Percentiles rank a stretch among this genome's conserved stretches.
phyloP scores from a whole-genome alignment of 2,113 vertebrate genomes.

The Cyanistes caeruleus region DNA sequence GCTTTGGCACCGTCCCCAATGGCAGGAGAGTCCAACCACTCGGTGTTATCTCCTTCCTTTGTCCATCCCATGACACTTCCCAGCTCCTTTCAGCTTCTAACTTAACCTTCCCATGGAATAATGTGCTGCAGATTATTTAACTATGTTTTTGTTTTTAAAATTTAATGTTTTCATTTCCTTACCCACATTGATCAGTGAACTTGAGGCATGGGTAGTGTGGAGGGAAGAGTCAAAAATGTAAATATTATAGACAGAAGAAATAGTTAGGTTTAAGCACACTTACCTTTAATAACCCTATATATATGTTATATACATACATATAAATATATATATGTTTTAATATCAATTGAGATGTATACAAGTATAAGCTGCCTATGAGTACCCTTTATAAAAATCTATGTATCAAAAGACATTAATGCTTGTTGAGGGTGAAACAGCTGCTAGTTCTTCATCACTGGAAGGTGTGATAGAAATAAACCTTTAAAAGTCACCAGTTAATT shows the following conservation, averaged over 20 bases:
- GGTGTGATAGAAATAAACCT: background rate
- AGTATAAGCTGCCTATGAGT: background rate
- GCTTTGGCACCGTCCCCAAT: background rate
- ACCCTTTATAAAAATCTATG: rapidly evolving
- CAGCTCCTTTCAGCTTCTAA: background rate
- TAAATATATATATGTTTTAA: background rate
- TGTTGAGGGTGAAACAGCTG: background rate
- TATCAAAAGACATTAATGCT: background rate
- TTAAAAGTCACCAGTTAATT: background rate
- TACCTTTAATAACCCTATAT: background rate
- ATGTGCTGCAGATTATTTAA: rapidly evolving
- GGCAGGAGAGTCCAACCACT: background rate
- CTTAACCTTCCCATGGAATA: background rate
- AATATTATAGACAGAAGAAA: background rate
- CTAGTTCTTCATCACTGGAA: background rate
- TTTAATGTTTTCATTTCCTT: background rate
- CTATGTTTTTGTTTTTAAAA: background rate
- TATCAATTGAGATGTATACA: rapidly evolving
- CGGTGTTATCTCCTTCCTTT: background rate
- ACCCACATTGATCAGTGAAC: background rate
- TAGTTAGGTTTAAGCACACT: background rate
- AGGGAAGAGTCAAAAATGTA: background rate
- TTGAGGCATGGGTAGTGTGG: background rate
- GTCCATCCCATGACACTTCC: background rate
- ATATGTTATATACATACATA: background rate